Conservation (phyloP, 2,113 vertebrate species). For the Microcebus tavaratra region DNA sequence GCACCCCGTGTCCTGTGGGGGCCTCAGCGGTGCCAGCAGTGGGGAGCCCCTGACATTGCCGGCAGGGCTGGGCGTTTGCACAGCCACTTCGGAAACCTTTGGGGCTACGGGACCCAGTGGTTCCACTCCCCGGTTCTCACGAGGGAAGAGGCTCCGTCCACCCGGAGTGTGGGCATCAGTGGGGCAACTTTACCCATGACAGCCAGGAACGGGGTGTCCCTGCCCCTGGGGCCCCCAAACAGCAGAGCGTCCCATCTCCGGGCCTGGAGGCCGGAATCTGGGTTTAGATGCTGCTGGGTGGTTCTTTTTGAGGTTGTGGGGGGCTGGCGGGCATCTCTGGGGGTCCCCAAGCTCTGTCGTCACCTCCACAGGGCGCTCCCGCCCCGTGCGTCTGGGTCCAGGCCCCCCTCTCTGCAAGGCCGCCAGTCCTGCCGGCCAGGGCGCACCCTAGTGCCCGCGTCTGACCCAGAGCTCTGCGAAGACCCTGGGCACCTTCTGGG, state of each 20-base stretch:
- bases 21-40: no score
- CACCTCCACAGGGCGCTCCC: rapidly evolving
- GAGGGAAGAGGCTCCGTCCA: rapidly evolving
- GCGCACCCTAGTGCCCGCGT: no score
- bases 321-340: rapidly evolving
- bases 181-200: rapidly evolving
- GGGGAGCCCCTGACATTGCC: no score
- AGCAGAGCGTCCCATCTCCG: rapidly evolving
- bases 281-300: rapidly evolving
- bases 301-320: neutral
- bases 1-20: no score
- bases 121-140: no score
- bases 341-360: rapidly evolving
- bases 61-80: no score
- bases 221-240: rapidly evolving
- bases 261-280: rapidly evolving
- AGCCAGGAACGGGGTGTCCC: rapidly evolving
- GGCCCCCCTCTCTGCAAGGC: no score
- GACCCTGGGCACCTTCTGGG: no score
- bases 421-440: rapidly evolving
- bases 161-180: rapidly evolving
- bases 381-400: neutral
- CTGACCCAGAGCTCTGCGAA: neutral
- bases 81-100: no score
- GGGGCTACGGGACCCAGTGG: no score